A percentile compares a stretch with the other conserved stretches of the same genome.
Evolutionary conservation across 2,797 vertebrate genomes (phyloP).

Genomic region (Uromys caudimaculatus): DNA sequence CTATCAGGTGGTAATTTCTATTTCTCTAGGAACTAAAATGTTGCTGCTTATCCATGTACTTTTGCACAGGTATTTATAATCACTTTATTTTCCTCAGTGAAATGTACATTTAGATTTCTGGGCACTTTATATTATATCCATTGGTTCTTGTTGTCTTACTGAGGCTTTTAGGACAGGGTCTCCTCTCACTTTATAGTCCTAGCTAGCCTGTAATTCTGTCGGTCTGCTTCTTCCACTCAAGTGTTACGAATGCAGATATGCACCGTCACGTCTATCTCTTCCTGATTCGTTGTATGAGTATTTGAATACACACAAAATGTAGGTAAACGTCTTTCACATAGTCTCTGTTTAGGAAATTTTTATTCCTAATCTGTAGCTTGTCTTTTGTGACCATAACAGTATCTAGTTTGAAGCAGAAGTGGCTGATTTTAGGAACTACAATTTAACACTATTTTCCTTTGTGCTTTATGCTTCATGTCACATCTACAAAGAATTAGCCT

Average conservation of each 20-base stretch:
- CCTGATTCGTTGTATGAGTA: background rate
- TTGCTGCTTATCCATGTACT: background rate
- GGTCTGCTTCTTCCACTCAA: background rate
- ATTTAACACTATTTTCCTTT: conserved; percentile 13
- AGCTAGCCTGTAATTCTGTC: background rate
- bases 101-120: background rate
- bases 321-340: background rate
- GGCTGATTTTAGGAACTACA: background rate
- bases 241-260: background rate
- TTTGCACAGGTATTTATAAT: background rate
- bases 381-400: background rate
- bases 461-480: background rate
- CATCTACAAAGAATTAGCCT: background rate
- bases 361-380: background rate
- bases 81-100: background rate
- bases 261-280: background rate
- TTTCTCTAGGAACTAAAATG: background rate
- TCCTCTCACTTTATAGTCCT: background rate
- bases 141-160: background rate
- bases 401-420: background rate
- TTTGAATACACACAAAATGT: background rate
- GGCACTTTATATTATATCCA: background rate
- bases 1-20: background rate
- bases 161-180: background rate
- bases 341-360: background rate